phyloP scores from a whole-genome alignment of 2,113 vertebrate genomes.

The Leuciscus idus region DNA sequence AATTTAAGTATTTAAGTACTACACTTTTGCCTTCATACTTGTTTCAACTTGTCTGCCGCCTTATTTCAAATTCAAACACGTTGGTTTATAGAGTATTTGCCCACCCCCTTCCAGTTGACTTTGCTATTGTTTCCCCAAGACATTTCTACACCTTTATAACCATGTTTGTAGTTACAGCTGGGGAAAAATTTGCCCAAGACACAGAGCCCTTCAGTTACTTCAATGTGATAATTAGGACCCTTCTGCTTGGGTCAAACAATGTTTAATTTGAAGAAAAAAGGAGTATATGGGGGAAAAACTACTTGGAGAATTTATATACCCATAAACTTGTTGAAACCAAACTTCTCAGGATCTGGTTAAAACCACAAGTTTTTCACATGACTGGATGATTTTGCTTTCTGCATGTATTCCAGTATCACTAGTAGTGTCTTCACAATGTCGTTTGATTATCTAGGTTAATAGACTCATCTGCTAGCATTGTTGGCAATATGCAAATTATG shows the following conservation, averaged over 20 bases:
- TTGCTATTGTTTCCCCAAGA: background rate
- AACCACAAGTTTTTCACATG: background rate
- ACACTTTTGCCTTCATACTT: background rate
- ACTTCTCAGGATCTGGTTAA: background rate
- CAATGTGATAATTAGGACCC: background rate
- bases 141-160: background rate
- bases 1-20: background rate
- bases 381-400: background rate
- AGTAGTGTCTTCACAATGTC: no score
- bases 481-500: constrained; percentile 47
- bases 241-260: no score
- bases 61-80: background rate
- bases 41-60: background rate
- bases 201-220: background rate
- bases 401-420: background rate
- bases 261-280: background rate
- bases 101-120: background rate
- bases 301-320: background rate
- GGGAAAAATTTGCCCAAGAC: background rate
- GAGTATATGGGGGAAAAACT: background rate
- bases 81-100: background rate
- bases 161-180: background rate
- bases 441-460: background rate
- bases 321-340: background rate
- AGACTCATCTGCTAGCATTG: background rate